These are phyloP conservation scores for Ctenopoma multispine DNA, from an alignment of 2,797 vertebrate species.

Conservation along the genomic window DNA sequence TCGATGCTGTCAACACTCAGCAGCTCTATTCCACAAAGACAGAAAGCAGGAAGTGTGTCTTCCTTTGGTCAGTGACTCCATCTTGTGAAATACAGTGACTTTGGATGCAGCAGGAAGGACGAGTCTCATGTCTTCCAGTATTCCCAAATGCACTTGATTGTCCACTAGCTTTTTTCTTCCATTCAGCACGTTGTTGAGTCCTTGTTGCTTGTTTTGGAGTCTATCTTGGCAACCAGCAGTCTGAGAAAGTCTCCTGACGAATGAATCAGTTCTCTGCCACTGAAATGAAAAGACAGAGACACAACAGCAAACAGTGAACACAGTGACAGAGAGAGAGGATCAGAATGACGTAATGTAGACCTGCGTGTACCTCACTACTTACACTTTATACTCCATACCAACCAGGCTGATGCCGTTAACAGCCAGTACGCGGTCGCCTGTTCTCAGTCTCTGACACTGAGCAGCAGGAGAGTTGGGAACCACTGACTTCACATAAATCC, in stretches of 20 bases:
- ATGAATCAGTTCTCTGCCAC: slow-evolving; percentile 84
- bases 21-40: not conserved
- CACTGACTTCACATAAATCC: slow-evolving; percentile 85
- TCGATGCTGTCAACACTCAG: slow-evolving; percentile 19
- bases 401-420: slow-evolving; percentile 86
- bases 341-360: not conserved
- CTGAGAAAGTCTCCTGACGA: slow-evolving; percentile 78
- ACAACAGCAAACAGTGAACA: not conserved
- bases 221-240: slow-evolving; percentile 83
- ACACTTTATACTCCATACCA: slow-evolving; percentile 84
- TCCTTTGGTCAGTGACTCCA: slow-evolving; percentile 34
- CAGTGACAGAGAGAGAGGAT: too few species aligned
- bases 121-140: slow-evolving; percentile 17
- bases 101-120: slow-evolving; percentile 22
- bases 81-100: slow-evolving; percentile 38
- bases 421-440: slow-evolving; percentile 85
- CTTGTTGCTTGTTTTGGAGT: slow-evolving; percentile 45
- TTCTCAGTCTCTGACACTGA: slow-evolving; percentile 72
- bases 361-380: slow-evolving; percentile 35
- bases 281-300: slow-evolving; percentile 46
- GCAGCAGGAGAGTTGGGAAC: slow-evolving; percentile 84
- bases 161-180: not conserved
- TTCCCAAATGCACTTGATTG: slow-evolving; percentile 34
- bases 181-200: slow-evolving; percentile 72
- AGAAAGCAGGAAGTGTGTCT: slow-evolving; percentile 27